Base-by-base conservation (phyloP, 2,797 vertebrate species). In the Paratrypauchen microcephalus region DNA sequence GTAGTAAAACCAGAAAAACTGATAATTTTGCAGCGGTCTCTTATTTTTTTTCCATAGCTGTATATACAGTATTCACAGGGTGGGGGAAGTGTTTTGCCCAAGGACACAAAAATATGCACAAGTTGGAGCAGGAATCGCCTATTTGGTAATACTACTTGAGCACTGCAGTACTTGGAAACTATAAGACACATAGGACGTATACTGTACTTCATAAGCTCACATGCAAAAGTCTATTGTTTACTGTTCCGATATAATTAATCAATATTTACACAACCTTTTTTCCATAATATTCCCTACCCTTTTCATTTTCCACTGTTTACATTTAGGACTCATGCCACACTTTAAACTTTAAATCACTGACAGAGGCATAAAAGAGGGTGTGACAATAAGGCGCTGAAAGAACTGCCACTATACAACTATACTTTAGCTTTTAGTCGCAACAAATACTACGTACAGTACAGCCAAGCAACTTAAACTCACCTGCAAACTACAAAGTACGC, bases 251-350 rank as follows among this genome's bases (percentile, higher is more conserved):
- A 26, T 3, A 4, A 7, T 57, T 0, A 1, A 4, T 24, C 28
- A 32, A 60, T 61, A 21, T 62, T 62, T 62, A 24, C 60, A 8
- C 36, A 15, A 24, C 36, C 16, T 2, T 15, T 15, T 6, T 41
- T 41, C n/a, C 60, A 23, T 15, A 47, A 64, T 5, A 47, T 48
- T 19, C 2, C 23, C 48, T n/a, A 16, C 67, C 66, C 3, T 1
- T n/a, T 30, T 21, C 23, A 69, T 32, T 76, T 80, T 75, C 71
- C 69, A 76, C 45, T 70, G 69, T 72, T 75, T 64, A 74, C 41
- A 52, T 54, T 52, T 36, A 58, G 15, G 68, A 80, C 47, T 12
- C 39, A 0, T 55, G 32, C 26, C 1, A 47, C 16, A 61, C 45
- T 57, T 28, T 55, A 47, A 50, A 28, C n/a, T 32, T 66, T 57